These are phyloP conservation scores for Calephelis perditalis DNA, from an alignment of 2,888 invertebrate species.

Conservation along the genomic window DNA sequence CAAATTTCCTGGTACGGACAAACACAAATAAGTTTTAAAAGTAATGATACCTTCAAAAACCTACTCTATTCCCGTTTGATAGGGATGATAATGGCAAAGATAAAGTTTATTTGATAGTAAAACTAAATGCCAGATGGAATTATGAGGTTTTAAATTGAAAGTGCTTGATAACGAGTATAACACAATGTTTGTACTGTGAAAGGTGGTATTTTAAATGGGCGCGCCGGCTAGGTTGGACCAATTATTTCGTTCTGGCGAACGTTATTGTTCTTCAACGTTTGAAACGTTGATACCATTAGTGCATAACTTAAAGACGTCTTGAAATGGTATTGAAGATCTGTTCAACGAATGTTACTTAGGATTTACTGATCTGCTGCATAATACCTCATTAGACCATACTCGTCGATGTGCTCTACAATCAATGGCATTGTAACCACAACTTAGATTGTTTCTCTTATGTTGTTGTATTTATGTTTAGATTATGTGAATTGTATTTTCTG, in stretches of 20 bases:
- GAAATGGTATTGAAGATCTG: constrained; percentile 23
- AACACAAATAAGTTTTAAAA: constrained; percentile 22
- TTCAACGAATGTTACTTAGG: constrained; percentile 33
- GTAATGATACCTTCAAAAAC: constrained; percentile 18
- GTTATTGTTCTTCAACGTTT: constrained; percentile 11
- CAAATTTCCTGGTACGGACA: constrained; percentile 27
- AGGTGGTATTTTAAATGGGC: constrained; percentile 21
- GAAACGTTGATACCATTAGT: constrained; percentile 15
- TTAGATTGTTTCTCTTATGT: constrained; percentile 7
- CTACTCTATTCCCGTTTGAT: constrained; percentile 19
- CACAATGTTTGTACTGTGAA: constrained; percentile 25
- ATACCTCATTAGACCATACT: constrained; percentile 70
- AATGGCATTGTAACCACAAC: constrained; percentile 41
- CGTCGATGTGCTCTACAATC: constrained; percentile 46
- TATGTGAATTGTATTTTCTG: not conserved
- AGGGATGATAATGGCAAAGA: constrained; percentile 15
- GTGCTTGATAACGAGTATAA: constrained; percentile 26
- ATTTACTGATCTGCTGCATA: constrained; percentile 50
- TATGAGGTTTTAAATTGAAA: constrained; percentile 29
- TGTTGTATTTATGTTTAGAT: constrained; percentile 11
- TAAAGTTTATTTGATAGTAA: constrained; percentile 18
- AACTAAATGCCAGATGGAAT: constrained; percentile 20
- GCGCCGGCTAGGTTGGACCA: constrained; percentile 12
- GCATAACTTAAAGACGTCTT: constrained; percentile 12
- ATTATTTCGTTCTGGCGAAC: constrained; percentile 13